A percentile compares a stretch with the other conserved stretches of the same genome.
phyloP scores from a whole-genome alignment of 2,888 invertebrate species.

The Plutella xylostella region DNA sequence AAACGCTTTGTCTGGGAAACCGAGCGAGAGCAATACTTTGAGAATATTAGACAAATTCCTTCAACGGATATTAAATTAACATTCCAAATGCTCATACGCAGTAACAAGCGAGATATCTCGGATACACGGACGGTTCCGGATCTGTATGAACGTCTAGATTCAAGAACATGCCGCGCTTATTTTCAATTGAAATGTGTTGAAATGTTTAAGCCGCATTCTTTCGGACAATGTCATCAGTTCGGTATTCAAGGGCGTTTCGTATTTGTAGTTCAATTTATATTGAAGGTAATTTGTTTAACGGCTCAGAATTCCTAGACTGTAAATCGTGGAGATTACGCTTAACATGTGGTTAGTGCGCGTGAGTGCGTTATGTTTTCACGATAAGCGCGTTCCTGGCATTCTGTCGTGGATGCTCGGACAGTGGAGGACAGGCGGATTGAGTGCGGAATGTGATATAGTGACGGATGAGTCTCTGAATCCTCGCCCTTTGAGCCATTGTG shows the following conservation, averaged over 20 bases:
- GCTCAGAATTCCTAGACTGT: slow-evolving; percentile 21
- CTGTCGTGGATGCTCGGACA: slow-evolving; percentile 16
- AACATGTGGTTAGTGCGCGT: slow-evolving; percentile 18
- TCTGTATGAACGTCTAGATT: no score
- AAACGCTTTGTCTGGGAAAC: slow-evolving; percentile 18
- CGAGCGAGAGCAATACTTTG: neutral
- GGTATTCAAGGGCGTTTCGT: slow-evolving; percentile 2
- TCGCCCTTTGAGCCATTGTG: slow-evolving; percentile 21
- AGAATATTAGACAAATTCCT: slow-evolving; percentile 1
- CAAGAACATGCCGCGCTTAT: neutral
- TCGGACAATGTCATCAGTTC: neutral
- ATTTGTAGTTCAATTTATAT: slow-evolving; percentile 1
- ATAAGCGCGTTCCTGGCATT: slow-evolving; percentile 20
- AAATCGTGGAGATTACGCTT: slow-evolving; percentile 14
- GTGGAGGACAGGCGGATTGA: slow-evolving; percentile 13
- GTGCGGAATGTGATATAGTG: slow-evolving; percentile 26
- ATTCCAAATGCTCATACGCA: neutral
- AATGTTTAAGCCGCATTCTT: slow-evolving; percentile 2
- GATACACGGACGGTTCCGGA: neutral
- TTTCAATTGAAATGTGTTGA: slow-evolving; percentile 2
- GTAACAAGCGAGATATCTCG: slow-evolving; percentile 1
- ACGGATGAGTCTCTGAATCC: slow-evolving; percentile 22
- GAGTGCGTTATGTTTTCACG: slow-evolving; percentile 18
- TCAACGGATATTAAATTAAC: neutral
- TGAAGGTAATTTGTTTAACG: neutral